phyloP scores from a whole-genome alignment of 2,888 invertebrate genomes.

The Ferrisia virgata region DNA sequence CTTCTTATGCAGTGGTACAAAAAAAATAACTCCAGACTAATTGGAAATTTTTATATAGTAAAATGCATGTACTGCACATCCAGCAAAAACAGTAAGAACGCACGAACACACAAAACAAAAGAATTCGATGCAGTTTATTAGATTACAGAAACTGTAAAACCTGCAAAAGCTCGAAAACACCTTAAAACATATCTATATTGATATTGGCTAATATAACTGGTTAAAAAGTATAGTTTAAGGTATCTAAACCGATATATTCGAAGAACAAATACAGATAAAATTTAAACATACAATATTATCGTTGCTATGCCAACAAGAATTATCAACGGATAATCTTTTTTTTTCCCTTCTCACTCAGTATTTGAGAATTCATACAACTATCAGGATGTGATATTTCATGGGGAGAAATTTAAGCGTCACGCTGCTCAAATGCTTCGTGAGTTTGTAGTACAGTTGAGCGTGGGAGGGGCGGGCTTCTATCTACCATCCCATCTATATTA shows the following conservation, averaged over 20 bases:
- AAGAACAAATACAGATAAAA: slow-evolving; percentile 30
- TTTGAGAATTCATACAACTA: neutral
- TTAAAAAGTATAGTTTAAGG: neutral
- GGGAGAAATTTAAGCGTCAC: neutral
- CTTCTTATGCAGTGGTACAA: no score
- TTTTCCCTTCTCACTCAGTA: neutral
- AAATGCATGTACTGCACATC: no score
- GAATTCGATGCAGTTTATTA: no score
- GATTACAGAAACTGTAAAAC: no score
- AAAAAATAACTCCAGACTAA: no score
- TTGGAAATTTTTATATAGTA: no score
- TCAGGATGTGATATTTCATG: slow-evolving; percentile 1
- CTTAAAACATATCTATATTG: neutral
- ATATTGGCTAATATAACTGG: neutral
- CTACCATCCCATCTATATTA: no score
- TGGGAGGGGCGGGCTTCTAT: no score
- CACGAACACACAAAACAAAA: no score
- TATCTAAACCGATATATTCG: slow-evolving; percentile 11
- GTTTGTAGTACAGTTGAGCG: neutral
- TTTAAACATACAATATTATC: slow-evolving; percentile 12
- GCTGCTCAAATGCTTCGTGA: neutral
- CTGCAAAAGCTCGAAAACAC: neutral
- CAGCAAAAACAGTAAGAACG: no score
- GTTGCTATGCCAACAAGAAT: slow-evolving; percentile 19
- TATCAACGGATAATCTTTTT: slow-evolving; percentile 7